phyloP scores from a whole-genome alignment of 2,113 vertebrate genomes.

The Numida meleagris region DNA sequence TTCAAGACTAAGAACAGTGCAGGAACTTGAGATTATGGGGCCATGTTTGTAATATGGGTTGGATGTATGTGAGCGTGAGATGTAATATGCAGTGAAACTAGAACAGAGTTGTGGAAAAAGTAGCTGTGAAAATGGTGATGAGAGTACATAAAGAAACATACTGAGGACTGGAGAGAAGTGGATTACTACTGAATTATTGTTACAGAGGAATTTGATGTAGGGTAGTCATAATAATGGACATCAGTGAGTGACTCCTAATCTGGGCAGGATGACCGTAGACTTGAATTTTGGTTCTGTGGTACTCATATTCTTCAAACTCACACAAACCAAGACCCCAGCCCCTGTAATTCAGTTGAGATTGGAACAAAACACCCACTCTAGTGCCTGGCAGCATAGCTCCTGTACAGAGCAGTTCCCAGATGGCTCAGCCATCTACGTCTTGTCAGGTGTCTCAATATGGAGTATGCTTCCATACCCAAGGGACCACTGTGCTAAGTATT shows the following conservation, averaged over 20 bases:
- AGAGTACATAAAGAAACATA: not conserved
- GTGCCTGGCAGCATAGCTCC: accelerated
- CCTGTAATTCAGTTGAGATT: not conserved
- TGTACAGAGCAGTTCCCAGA: not conserved
- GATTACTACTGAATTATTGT: not conserved
- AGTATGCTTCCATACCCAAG: not conserved
- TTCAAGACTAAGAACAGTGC: not conserved
- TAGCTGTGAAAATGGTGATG: not conserved
- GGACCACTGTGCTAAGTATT: not conserved
- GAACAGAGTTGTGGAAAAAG: not conserved
- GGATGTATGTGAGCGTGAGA: accelerated
- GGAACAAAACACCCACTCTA: accelerated
- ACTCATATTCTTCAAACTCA: not conserved
- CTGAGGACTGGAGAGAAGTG: not conserved
- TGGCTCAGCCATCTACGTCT: not conserved
- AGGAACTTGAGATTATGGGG: not conserved
- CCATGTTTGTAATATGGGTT: accelerated
- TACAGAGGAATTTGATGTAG: not conserved
- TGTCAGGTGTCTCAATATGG: not conserved
- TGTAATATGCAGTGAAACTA: not conserved
- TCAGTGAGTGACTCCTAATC: not conserved
- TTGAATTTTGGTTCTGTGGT: not conserved
- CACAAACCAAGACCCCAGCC: not conserved
- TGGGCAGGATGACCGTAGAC: not conserved
- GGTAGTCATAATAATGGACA: not conserved